Base-by-base conservation (phyloP, 2,888 invertebrate species). In the Tenthredo distinguenda region DNA sequence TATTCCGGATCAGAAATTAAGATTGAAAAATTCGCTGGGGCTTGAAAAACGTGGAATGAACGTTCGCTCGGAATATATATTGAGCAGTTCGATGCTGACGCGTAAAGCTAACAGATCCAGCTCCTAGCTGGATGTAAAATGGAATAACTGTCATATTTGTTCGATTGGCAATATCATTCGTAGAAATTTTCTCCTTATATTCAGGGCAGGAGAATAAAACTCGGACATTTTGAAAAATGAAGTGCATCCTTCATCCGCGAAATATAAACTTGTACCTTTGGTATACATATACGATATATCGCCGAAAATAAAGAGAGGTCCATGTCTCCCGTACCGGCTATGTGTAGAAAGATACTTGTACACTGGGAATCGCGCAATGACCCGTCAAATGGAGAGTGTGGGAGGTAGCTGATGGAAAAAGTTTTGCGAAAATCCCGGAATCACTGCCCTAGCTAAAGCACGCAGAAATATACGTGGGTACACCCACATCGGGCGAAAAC, bases 321-420 rank as follows among this genome's bases (percentile, higher is more conserved):
- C 31, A 68, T 43, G 37, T 1, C 15, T 1, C 68, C 12, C 43
- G n/a, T 37, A 37, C 71, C 15, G 26, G 10, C 21, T 76, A n/a
- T 76, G n/a, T 76, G 62, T n/a, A 76, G 21, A 34, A 9, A 47
- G 26, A 43, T 76, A 43, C 77, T 55, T 18, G 50, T 77, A 47
- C 50, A 55, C 10, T 7, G 81, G 9, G 81, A 81, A 77, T 77
- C 55, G 77, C 10, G 31, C 77, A 65, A 34, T 81, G 65, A 81
- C 65, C 62, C 81, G 81, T 81, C 81, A 65, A 81, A 81, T 37
- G 62, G 81, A 58, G 81, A 81, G 62, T 65, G 43, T 43, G 43
- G 43, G 21, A n/a, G 21, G 40, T 43, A 43, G 40, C 43, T 43
- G 77, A 77, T 77, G 77, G 77, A 77, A 77, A 77, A 77, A 77